A percentile compares a stretch with the other conserved stretches of the same genome.
These are phyloP conservation scores for Cyprinodon tularosa DNA, from an alignment of 2,113 vertebrate genomes.

Conservation along the genomic window DNA sequence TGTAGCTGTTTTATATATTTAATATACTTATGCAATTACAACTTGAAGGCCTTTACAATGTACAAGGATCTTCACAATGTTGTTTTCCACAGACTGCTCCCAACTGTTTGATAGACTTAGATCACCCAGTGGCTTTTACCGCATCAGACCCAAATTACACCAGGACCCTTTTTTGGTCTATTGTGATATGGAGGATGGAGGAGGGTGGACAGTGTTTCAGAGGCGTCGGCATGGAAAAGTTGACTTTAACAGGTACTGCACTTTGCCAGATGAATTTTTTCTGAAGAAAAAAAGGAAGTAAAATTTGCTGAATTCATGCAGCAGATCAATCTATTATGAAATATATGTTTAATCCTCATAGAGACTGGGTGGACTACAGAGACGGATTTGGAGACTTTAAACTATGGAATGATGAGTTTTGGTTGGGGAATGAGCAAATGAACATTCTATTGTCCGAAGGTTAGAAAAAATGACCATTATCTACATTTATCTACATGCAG, in stretches of 20 bases:
- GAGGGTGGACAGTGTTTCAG: slow-evolving; percentile 91
- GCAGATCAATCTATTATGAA: not conserved
- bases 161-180: slow-evolving; percentile 85
- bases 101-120: slow-evolving; percentile 78
- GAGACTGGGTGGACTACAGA: slow-evolving; percentile 90
- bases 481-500: not conserved
- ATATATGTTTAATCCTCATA: slow-evolving; percentile 52
- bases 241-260: slow-evolving; percentile 87
- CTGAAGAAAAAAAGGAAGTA: not conserved
- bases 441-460: slow-evolving; percentile 81
- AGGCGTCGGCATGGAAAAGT: slow-evolving; percentile 85
- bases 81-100: slow-evolving; percentile 82
- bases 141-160: slow-evolving; percentile 79
- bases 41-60: not conserved
- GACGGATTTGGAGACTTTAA: slow-evolving; percentile 89
- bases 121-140: slow-evolving; percentile 83
- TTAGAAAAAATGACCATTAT: slow-evolving; percentile 30
- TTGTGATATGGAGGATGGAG: slow-evolving; percentile 91
- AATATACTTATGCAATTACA: not conserved
- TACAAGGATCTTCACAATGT: not conserved
- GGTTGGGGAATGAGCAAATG: slow-evolving; percentile 90
- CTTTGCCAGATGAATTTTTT: not conserved
- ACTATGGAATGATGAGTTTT: slow-evolving; percentile 87
- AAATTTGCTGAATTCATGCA: too few species aligned
- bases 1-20: too few species aligned